These are phyloP conservation scores for Forficula auricularia DNA, from an alignment of 1,140 invertebrate species.

Conservation along the genomic window DNA sequence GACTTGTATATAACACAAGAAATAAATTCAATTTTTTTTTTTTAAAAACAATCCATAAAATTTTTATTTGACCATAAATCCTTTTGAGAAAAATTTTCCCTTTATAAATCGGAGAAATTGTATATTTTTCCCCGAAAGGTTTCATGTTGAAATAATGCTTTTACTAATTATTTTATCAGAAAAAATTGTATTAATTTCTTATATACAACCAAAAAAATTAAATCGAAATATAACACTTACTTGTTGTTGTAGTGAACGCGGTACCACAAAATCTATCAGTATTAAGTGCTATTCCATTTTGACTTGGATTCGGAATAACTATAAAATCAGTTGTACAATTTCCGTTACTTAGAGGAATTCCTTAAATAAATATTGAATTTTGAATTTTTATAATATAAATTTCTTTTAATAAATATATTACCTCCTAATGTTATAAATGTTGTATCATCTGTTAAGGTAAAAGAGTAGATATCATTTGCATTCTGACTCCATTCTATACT, in stretches of 20 bases:
- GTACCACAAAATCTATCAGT: constrained; percentile 58
- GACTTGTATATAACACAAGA: too few relatives aligned
- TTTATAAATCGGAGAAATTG: not conserved
- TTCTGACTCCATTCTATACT: constrained; percentile 41
- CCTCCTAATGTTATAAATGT: constrained; percentile 13
- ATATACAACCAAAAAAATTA: too few relatives aligned
- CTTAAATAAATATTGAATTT: not conserved
- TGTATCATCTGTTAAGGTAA: constrained; percentile 49
- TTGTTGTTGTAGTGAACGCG: constrained; percentile 42
- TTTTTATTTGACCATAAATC: too few relatives aligned
- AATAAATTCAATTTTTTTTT: too few relatives aligned
- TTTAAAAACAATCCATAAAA: too few relatives aligned
- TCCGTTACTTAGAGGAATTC: constrained; percentile 24
- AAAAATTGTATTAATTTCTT: not conserved
- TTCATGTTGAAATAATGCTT: too few relatives aligned
- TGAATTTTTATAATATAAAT: too few relatives aligned
- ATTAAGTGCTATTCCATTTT: constrained; percentile 22
- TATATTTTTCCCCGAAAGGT: not conserved
- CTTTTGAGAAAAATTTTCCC: too few relatives aligned
- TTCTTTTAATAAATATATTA: not conserved
- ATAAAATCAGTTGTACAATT: constrained; percentile 52
- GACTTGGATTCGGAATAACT: constrained; percentile 46
- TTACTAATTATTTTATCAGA: not conserved
- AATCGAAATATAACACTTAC: constrained; percentile 31
- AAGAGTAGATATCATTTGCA: constrained; percentile 37